These are phyloP conservation scores for Chelmon rostratus DNA, from an alignment of 2,797 vertebrate species.

Conservation along the genomic window DNA sequence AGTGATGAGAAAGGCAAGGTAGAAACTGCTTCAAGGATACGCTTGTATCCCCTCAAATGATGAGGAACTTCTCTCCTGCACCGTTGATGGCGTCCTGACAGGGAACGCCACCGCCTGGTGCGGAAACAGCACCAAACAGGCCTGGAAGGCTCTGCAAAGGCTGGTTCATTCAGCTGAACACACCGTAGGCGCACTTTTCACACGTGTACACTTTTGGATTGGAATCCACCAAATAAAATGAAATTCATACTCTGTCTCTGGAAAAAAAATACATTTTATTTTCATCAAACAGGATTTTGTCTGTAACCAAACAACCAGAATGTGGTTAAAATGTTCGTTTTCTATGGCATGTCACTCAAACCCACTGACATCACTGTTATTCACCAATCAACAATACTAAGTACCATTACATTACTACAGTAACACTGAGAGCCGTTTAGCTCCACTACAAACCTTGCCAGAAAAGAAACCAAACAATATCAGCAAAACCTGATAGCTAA, in stretches of 20 bases:
- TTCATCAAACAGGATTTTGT: conserved; percentile 55
- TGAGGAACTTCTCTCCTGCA: too few species aligned
- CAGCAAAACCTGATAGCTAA: not conserved
- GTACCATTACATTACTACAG: conserved; percentile 32
- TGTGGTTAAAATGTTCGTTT: conserved; percentile 19
- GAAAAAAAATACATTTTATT: conserved; percentile 46
- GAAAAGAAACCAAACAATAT: not conserved
- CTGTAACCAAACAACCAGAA: conserved; percentile 51
- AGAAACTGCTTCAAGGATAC: too few species aligned
- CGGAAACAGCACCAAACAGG: too few species aligned
- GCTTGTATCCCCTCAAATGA: too few species aligned
- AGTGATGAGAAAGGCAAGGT: too few species aligned
- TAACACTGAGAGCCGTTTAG: conserved; percentile 36
- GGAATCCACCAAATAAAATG: not conserved
- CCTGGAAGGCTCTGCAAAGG: too few species aligned
- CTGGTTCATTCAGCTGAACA: too few species aligned
- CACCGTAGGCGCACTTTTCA: too few species aligned
- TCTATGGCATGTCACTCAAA: conserved; percentile 49
- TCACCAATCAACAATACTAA: conserved; percentile 38
- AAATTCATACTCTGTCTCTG: conserved; percentile 4
- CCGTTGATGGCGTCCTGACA: too few species aligned
- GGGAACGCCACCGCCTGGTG: too few species aligned
- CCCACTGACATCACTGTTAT: conserved; percentile 55
- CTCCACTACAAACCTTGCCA: conserved; percentile 1
- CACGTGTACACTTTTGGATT: not conserved